Base-by-base conservation (phyloP, 1,140 invertebrate species). In the Tetragnatha versicolor region DNA sequence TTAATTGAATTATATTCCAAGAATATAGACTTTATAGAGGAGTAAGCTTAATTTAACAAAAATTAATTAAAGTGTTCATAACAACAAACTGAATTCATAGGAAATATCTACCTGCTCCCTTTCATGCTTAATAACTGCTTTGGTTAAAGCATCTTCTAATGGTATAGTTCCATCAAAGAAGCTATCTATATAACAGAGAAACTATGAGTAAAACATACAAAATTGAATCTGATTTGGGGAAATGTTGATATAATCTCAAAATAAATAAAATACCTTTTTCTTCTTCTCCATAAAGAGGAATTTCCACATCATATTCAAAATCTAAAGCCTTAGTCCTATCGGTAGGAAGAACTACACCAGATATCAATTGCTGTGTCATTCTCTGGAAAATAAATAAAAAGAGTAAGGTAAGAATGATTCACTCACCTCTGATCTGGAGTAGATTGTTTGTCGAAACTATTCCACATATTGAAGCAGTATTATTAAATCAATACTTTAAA, bases 141-240 rank as follows among this genome's bases (percentile, higher is more conserved):
- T 81, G 6, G 60, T 77, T 17, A 83, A 42, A 17, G 83, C 81
- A 12, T 83, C 82, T 66, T 83, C 80, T 29, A 83, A 33, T 31
- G 83, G 82, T 66, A 83, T 82, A 14, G 81, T 81, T 2, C 82
- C 80, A 77, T 83, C 83, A 75, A 83, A 83, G 25, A 83, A 79
- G 31, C 81, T 80, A 66, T 83, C 83, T 83, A 39, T 22, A 78
- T 42, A 79, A 49, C 45, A 58, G 31, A 6, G 22, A 33, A 55
- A 17, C 39, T 45, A 25, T 42, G 17, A 22, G 14, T 17, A 31
- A 7, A 63, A 29, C n/a, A 63, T 63, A 4, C 12, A 66, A 42
- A 10, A 22, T 12, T 39, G 12, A 10, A 55, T 14, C 3, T 12
- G 1, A 2, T 2, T 27, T 3, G 2, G 2, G 17, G 17, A 20